Base-by-base conservation (phyloP, 2,888 invertebrate genomes). In the Athalia rosae region DNA sequence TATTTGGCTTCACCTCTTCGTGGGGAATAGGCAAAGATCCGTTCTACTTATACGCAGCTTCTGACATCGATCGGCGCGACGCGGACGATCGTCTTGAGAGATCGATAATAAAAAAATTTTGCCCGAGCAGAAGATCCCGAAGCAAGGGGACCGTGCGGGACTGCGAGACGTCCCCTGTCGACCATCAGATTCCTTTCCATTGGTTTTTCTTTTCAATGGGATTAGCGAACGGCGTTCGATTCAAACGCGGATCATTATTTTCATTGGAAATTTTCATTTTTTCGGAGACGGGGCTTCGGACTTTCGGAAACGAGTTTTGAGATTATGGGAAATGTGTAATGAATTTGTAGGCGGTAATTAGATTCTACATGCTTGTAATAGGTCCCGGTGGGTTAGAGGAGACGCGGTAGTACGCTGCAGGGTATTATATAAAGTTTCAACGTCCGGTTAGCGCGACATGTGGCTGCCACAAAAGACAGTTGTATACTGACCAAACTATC, bases 381-480 rank as follows among this genome's bases (percentile, higher is more conserved):
- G 0, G 28, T 28, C 28, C 28, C 28, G 28, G 28, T 28, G 28
- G 28, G 28, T 28, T 28, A 28, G 28, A 28, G 28, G 28, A 28
- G 28, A 56, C 53, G 69, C 6, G 43, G 11, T 8, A 48, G 4
- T 28, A 56, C 58, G 7, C 41, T 48, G 67, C 56, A 45, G 71
- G 71, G 58, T 58, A 45, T 58, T 58, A 59, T 59, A 71, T 74
- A 74, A 61, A 74, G 74, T 74, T 74, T 74, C 74, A 71, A 61
- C 77, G 56, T 71, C 77, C 53, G 56, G 77, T 71, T 63, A 66
- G 73, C 79, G 73, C 79, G 79, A 80, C 81, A 79, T 79, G 81
- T 80, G 81, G 81, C 80, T 71, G 76, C 59, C 67, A 80, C 81
- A 79, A 82, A 82, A 82, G 83, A 82, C 81, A 78, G 79, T 77